Evolutionary conservation across 2,113 vertebrate species (phyloP).

Genomic region (Verasper variegatus): DNA sequence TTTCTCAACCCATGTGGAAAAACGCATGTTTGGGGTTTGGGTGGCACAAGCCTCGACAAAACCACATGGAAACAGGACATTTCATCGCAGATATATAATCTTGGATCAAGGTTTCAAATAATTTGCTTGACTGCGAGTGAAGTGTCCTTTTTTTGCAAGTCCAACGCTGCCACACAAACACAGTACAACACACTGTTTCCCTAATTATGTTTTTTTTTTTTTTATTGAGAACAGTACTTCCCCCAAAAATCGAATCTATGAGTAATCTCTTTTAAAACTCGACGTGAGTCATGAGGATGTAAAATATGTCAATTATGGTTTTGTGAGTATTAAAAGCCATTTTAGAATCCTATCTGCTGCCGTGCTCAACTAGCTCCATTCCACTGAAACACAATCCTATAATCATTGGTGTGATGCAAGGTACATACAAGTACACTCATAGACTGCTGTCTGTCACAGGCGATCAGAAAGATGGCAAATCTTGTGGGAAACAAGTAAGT

Average conservation of each 20-base stretch:
- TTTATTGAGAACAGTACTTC: slow-evolving; percentile 53
- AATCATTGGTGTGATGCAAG: neutral
- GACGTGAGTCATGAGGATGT: slow-evolving; percentile 40
- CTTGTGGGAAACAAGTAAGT: neutral
- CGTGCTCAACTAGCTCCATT: neutral
- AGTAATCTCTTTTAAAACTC: slow-evolving; percentile 43
- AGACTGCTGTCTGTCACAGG: neutral
- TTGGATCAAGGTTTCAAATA: slow-evolving; percentile 51
- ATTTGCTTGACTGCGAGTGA: slow-evolving; percentile 58
- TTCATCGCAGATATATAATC: slow-evolving; percentile 72
- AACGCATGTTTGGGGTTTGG: slow-evolving; percentile 72
- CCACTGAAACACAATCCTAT: slow-evolving; percentile 1
- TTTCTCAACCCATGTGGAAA: slow-evolving; percentile 71
- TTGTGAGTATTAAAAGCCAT: slow-evolving; percentile 31
- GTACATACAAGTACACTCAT: neutral
- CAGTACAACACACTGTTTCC: slow-evolving; percentile 44
- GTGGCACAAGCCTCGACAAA: slow-evolving; percentile 73
- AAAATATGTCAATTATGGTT: slow-evolving; percentile 35
- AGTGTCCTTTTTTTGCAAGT: slow-evolving; percentile 39
- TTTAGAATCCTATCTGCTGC: slow-evolving; percentile 5
- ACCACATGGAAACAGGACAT: slow-evolving; percentile 71
- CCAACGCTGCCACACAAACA: slow-evolving; percentile 41
- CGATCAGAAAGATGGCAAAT: neutral
- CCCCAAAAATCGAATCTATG: slow-evolving; percentile 47
- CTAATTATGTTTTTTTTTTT: slow-evolving; percentile 26